phyloP scores from a whole-genome alignment of 2,113 vertebrate species.

The Phodopus roborovskii region DNA sequence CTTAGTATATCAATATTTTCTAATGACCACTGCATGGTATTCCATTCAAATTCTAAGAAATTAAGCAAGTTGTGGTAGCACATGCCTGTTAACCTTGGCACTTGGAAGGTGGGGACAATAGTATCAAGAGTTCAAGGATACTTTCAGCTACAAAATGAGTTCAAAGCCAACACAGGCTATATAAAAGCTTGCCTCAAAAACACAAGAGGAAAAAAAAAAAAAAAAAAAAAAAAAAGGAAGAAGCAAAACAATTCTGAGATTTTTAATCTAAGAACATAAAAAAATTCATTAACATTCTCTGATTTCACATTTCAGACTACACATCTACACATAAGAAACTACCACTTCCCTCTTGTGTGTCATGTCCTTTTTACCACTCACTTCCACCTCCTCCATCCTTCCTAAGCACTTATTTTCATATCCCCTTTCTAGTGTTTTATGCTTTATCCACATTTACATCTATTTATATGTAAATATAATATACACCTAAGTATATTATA shows the following conservation, averaged over 20 bases:
- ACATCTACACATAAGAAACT: not conserved
- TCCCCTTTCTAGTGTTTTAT: not conserved
- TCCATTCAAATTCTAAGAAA: not conserved
- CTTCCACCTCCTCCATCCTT: not conserved
- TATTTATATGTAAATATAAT: not conserved
- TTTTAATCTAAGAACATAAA: slow-evolving; percentile 36
- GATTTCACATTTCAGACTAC: not conserved
- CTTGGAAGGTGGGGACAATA: not conserved
- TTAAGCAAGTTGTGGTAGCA: not conserved
- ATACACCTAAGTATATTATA: not conserved
- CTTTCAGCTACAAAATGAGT: not conserved
- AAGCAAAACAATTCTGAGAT: not conserved
- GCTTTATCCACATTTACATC: not conserved
- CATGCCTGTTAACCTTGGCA: not conserved
- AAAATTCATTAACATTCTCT: not conserved
- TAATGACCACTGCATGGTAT: not conserved
- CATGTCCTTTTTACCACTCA: not conserved
- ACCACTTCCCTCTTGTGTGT: not conserved
- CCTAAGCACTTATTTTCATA: not conserved
- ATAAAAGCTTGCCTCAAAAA: not conserved
- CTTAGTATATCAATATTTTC: not conserved
- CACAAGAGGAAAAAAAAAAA: not conserved
- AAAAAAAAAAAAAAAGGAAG: not conserved
- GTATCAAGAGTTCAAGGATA: not conserved
- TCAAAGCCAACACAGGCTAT: not conserved